Conservation (phyloP, 1,140 invertebrate species). For the Megalopta genalis region DNA sequence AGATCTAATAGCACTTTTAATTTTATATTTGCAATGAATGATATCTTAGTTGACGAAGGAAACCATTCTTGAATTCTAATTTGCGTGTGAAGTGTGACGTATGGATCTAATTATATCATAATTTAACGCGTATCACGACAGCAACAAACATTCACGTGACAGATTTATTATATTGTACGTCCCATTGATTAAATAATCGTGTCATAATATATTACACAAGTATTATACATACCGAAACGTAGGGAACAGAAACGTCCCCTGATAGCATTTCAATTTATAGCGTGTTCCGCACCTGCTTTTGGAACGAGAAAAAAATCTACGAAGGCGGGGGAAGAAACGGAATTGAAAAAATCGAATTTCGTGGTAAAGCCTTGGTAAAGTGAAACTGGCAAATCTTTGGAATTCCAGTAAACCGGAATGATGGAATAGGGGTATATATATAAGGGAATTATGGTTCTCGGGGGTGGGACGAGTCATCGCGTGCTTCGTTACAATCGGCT, state of each 20-base stretch:
- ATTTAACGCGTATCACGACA: too few species aligned
- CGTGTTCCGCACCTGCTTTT: conserved; percentile 23
- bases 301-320: conserved; percentile 4
- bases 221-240: background rate
- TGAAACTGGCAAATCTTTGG: conserved; percentile 68
- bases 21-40: too few species aligned
- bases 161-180: background rate
- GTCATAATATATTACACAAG: conserved; percentile 9
- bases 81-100: too few species aligned
- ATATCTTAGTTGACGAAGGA: too few species aligned
- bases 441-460: conserved; percentile 60
- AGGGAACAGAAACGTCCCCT: conserved; percentile 18
- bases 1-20: too few species aligned
- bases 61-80: too few species aligned
- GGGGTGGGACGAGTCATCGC: conserved; percentile 17
- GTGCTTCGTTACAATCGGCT: conserved; percentile 5
- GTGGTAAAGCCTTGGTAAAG: conserved; percentile 48
- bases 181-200: too few species aligned
- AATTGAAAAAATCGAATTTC: conserved; percentile 53
- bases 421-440: conserved; percentile 47
- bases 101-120: too few species aligned
- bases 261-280: conserved; percentile 41
- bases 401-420: conserved; percentile 63
- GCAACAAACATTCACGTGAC: too few species aligned
- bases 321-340: conserved; percentile 19